phyloP scores from a whole-genome alignment of 1,140 invertebrate genomes.

The Littorina saxatilis region DNA sequence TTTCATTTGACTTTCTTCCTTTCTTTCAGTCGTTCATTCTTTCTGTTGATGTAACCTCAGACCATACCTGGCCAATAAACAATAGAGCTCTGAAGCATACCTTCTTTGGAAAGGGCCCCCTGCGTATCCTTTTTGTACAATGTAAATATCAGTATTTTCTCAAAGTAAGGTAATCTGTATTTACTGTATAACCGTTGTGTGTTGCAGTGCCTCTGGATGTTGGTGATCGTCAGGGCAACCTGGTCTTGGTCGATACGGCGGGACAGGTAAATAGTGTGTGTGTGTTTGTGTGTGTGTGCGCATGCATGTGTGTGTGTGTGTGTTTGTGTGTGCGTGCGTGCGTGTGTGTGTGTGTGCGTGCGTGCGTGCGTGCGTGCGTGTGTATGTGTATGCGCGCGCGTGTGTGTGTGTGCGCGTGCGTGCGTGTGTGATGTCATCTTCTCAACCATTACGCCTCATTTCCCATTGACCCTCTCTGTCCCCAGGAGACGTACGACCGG shows the following conservation, averaged over 20 bases:
- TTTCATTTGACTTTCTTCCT: no score
- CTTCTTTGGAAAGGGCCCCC: no score
- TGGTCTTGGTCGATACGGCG: slow-evolving; percentile 41
- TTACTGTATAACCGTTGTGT: no score
- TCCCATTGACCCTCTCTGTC: slow-evolving; percentile 41
- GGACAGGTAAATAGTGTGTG: slow-evolving; percentile 37
- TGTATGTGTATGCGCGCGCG: background rate
- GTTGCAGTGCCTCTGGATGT: slow-evolving; percentile 23
- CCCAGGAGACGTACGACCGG: slow-evolving; percentile 95
- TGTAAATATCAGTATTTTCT: no score
- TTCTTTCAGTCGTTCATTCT: no score
- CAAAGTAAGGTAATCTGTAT: no score
- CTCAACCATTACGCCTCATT: background rate
- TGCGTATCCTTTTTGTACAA: no score
- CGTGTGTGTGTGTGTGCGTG: slow-evolving; percentile 1
- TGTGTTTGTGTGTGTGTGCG: slow-evolving; percentile 30
- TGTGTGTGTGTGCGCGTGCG: slow-evolving; percentile 18
- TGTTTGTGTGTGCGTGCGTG: slow-evolving; percentile 32
- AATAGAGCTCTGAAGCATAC: no score
- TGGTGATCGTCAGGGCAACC: slow-evolving; percentile 13
- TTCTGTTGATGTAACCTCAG: no score
- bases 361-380: no score
- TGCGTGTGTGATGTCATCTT: no score
- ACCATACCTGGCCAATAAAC: no score
- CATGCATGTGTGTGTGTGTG: slow-evolving; percentile 37